These are phyloP conservation scores for Lucinisca nassula DNA, from an alignment of 2,888 invertebrate genomes.

Conservation along the genomic window DNA sequence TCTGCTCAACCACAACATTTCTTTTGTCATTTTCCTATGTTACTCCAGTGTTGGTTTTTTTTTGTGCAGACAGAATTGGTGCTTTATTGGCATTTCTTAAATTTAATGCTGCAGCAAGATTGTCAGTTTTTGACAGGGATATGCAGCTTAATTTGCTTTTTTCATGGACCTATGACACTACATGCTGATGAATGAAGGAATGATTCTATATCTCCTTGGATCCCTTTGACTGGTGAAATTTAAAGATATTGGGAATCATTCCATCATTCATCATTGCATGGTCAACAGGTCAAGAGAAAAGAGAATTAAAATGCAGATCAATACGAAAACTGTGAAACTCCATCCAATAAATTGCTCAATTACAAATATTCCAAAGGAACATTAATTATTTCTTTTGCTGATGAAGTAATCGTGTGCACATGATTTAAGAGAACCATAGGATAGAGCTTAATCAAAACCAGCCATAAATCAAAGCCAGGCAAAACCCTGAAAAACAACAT, in stretches of 20 bases:
- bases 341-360: slow-evolving; percentile 8
- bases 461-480: neutral
- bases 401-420: neutral
- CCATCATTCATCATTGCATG: neutral
- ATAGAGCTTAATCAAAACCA: neutral
- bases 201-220: neutral
- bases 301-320: slow-evolving; percentile 2
- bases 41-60: too few relatives aligned
- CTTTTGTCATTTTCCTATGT: too few relatives aligned
- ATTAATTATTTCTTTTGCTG: neutral
- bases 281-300: neutral
- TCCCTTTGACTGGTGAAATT: neutral
- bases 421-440: neutral
- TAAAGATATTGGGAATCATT: neutral
- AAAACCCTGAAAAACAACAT: neutral
- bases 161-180: neutral
- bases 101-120: too few relatives aligned
- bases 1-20: too few relatives aligned
- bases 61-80: too few relatives aligned
- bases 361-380: neutral
- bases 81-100: too few relatives aligned
- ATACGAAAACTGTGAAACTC: neutral
- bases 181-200: neutral
- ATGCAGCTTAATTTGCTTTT: neutral
- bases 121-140: too few relatives aligned